A percentile compares a stretch with the other conserved stretches of the same genome.
These are phyloP conservation scores for Morelia viridis DNA, from an alignment of 2,797 vertebrate species.

Conservation along the genomic window DNA sequence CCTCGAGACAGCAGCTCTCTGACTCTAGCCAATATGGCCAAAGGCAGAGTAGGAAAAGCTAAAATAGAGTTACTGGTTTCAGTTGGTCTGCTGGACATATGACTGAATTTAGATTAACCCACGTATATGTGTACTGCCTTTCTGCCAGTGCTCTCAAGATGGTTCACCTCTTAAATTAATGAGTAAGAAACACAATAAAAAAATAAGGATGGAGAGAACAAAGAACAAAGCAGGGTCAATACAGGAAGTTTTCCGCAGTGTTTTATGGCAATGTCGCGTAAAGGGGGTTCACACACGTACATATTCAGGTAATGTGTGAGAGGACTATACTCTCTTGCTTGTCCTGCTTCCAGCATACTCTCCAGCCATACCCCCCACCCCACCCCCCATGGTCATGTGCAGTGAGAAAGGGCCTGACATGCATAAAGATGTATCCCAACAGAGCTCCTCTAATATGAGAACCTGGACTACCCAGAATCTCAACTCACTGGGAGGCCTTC, in stretches of 20 bases:
- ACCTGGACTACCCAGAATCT: not conserved
- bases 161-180: not conserved
- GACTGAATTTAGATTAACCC: not conserved
- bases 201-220: not conserved
- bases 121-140: not conserved
- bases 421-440: not conserved
- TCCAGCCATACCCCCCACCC: not conserved
- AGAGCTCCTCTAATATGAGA: not conserved
- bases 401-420: not conserved
- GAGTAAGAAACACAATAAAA: not conserved
- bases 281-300: not conserved
- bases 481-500: not conserved
- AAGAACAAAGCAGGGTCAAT: not conserved
- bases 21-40: not conserved
- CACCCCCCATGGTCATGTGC: not conserved
- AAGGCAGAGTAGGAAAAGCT: not conserved
- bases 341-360: not conserved
- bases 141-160: not conserved
- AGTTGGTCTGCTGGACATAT: not conserved
- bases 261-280: not conserved
- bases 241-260: not conserved
- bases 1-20: not conserved
- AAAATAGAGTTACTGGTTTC: not conserved
- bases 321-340: too few relatives aligned
- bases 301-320: not conserved